A percentile compares a stretch with the other conserved stretches of the same genome.
Conservation (phyloP, 2,888 invertebrate species). For the Heliconius ismenius region DNA sequence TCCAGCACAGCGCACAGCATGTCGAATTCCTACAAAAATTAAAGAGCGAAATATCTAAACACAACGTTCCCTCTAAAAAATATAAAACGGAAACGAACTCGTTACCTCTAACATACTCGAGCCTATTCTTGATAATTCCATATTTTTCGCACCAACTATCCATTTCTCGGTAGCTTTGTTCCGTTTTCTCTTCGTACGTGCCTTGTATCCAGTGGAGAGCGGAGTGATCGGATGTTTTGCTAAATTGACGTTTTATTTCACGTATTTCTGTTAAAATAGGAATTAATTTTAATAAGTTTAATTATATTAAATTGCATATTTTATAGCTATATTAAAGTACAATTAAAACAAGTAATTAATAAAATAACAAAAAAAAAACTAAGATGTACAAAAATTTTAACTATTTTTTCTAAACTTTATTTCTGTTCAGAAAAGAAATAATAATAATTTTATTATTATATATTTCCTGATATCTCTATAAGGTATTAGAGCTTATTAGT, state of each 20-base stretch:
- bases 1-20: too few relatives aligned
- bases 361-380: too few relatives aligned
- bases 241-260: slow-evolving; percentile 75
- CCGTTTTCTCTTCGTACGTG: slow-evolving; percentile 69
- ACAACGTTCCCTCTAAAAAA: not conserved
- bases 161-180: slow-evolving; percentile 51
- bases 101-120: slow-evolving; percentile 74
- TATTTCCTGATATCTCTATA: too few relatives aligned
- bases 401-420: too few relatives aligned
- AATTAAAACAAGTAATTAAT: too few relatives aligned
- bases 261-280: slow-evolving; percentile 66
- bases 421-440: too few relatives aligned
- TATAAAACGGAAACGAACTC: not conserved
- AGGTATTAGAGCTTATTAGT: too few relatives aligned
- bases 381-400: too few relatives aligned
- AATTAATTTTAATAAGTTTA: not conserved
- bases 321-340: too few relatives aligned
- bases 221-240: slow-evolving; percentile 83
- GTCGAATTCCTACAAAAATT: too few relatives aligned
- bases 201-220: slow-evolving; percentile 81
- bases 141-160: slow-evolving; percentile 69
- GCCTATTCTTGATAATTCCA: slow-evolving; percentile 75
- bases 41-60: too few relatives aligned
- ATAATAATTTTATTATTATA: too few relatives aligned
- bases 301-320: not conserved